Evolutionary conservation across 2,797 vertebrate genomes (phyloP).

Genomic region (Eidolon dupreanum): DNA sequence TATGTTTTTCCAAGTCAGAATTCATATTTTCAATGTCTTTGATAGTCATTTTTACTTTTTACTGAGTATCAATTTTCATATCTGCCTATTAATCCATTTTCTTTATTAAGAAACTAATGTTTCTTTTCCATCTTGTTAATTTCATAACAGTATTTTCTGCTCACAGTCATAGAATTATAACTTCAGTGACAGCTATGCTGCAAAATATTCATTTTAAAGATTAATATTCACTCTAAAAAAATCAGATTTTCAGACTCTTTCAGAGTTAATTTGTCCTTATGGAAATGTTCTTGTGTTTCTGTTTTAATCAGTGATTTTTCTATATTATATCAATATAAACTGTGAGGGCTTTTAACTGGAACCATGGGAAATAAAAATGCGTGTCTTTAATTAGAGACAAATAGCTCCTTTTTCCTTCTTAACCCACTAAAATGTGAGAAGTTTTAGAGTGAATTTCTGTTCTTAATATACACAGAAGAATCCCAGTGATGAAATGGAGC

Average conservation of each 20-base stretch:
- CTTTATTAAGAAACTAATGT: background rate
- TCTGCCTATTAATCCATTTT: constrained; percentile 37
- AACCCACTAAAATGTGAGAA: background rate
- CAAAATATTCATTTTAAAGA: constrained; percentile 31
- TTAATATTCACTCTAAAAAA: background rate
- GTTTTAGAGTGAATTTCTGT: background rate
- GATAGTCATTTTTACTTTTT: background rate
- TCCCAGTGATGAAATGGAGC: background rate
- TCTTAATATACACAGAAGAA: background rate
- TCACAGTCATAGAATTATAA: background rate
- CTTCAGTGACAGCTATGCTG: background rate
- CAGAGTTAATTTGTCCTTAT: constrained; percentile 4
- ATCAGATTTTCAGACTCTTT: constrained; percentile 12
- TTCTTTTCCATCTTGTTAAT: constrained; percentile 4
- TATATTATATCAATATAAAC: background rate
- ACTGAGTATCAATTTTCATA: background rate
- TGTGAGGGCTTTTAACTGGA: background rate
- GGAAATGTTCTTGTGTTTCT: constrained; percentile 8
- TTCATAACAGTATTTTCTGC: background rate
- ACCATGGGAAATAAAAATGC: constrained; percentile 27
- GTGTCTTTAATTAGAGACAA: background rate
- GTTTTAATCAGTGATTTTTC: constrained; percentile 43
- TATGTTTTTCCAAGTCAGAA: background rate
- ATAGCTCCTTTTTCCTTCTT: background rate
- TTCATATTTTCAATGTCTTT: background rate